Base-by-base conservation (phyloP, 2,113 vertebrate genomes). In the Pogona vitticeps region DNA sequence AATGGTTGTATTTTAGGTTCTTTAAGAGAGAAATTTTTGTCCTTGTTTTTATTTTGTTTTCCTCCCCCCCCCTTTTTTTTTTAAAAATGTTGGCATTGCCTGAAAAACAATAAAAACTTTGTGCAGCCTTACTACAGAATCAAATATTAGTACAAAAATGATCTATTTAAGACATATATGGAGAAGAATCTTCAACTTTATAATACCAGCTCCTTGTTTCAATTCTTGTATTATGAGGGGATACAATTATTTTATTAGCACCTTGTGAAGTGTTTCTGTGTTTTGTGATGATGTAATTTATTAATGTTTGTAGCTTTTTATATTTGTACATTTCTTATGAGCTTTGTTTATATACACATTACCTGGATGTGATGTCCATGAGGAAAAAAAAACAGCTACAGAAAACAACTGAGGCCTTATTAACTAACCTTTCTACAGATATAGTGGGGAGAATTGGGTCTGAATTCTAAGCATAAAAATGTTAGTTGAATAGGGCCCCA, bases 301-400 rank as follows among this genome's bases (percentile, higher is more conserved):
- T 99, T 99, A 98, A 99, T 99, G 98, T 99, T 99, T 99, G 98
- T 99, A 99, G 98, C 98, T 98, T 98, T 99, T 99, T 99, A 99
- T 99, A 99, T 98, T 98, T 99, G 98, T 99, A 99, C 97, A 98
- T 99, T 98, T 99, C 98, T 98, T 97, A 98, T 98, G 97, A 97
- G 96, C 96, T 98, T 97, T 97, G 97, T 98, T 99, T 98, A 98
- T 96, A 97, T 96, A 97, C 97, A 98, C 97, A 96, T 98, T 97
- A 97, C 97, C 94, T 90, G 97, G 96, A 97, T 94, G 96, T 95
- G 93, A 96, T 94, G 95, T 96, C 94, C 85, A 92, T 31, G 81
- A 91, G 93, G 91, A 94, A 36, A 36, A 88, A 87, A 94, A 91
- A 94, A 95, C 95, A 92, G 95, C 94, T 92, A 94, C 83, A 76